Base-by-base conservation (phyloP, 1,140 invertebrate genomes). In the Meloidogyne chitwoodi region DNA sequence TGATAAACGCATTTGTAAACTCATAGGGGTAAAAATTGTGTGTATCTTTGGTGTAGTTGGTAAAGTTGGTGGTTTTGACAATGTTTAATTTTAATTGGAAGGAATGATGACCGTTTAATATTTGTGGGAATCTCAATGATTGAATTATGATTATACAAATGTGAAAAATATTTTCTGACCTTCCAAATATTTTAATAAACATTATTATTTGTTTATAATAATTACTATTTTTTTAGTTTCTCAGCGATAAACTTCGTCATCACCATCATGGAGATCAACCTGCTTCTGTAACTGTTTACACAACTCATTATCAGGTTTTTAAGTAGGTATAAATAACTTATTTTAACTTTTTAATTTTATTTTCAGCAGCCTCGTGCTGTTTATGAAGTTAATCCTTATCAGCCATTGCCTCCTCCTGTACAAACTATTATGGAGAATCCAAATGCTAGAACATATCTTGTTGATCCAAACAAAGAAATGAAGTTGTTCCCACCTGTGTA, bases 401-500 rank as follows among this genome's bases (percentile, higher is more conserved):
- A 87, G 65, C 85, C 85, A 27, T 68, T 86, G 16, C 86, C 85
- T 62, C 85, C 85, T 3, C 85, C 85, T 10, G 85, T 84, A 5
- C 80, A 86, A 75, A 84, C 85, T 16, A 80, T 86, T 19, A 68
- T 87, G 1, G 80, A 84, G 56, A 86, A 86, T 63, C 73, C 66
- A 56, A 80, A 86, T 74, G 86, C 85, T 10, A 73, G 77, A n/a
- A 76, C 83, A 31, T 73, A 80, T 69, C 34, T 82, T 1, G 74
- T 85, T 3, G 79, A 81, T 68, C 80, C 84, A n/a, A 80, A 84
- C 24, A 82, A 83, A 34, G 85, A 86, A 77, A 75, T 87, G 68
- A 86, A 86, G 67, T 78, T 86, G 11, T 86, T 84, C 70, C 85
- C 85, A 6, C 85, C 85, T 22, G 85, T 86, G 84, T 86, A 81